Base-by-base conservation (phyloP, 1,140 invertebrate genomes). In the Leptinotarsa texana region DNA sequence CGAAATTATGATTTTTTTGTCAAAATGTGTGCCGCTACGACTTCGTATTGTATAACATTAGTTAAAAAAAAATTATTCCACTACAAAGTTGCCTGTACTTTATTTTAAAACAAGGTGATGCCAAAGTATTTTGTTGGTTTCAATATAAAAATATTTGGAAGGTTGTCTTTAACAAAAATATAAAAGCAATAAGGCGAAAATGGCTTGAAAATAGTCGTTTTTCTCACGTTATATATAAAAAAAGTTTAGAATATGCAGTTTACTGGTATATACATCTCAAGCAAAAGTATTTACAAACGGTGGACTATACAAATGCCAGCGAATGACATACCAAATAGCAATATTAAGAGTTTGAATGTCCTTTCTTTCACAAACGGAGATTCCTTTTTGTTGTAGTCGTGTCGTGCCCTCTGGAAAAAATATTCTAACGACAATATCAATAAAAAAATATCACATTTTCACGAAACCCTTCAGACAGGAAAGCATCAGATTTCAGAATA, bases 381-480 rank as follows among this genome's bases (percentile, higher is more conserved):
- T 57, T 57, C 51, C n/a, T 57, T 57, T 18, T 17, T 17, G n/a
- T 57, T 57, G 13, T 57, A 57, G n/a, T 18, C 17, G 15, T 18
- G n/a, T 18, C 17, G 15, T 18, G n/a, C 51, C 51, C 51, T 18
- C 51, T 42, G 33, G 33, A 42, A 57, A 57, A 57, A 57, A 17
- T 18, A 57, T 5, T 57, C 17, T 17, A 57, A 18, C n/a, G n/a
- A 57, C 51, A 57, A 57, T 57, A 57, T 57, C 17, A 57, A 57
- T 57, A 57, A 57, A 57, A 57, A 57, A 57, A 57, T 57, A 57
- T 57, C 51, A 57, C 51, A 57, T 57, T 57, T 57, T 18, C 51
- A 17, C 13, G 51, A 57, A 57, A 57, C 15, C 51, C 6, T 57
- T 18, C 51, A 57, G n/a, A 15, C 51, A 57, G 51, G 51, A 57